Base-by-base conservation (phyloP, 1,140 invertebrate species). In the Melipona quadrifasciata region DNA sequence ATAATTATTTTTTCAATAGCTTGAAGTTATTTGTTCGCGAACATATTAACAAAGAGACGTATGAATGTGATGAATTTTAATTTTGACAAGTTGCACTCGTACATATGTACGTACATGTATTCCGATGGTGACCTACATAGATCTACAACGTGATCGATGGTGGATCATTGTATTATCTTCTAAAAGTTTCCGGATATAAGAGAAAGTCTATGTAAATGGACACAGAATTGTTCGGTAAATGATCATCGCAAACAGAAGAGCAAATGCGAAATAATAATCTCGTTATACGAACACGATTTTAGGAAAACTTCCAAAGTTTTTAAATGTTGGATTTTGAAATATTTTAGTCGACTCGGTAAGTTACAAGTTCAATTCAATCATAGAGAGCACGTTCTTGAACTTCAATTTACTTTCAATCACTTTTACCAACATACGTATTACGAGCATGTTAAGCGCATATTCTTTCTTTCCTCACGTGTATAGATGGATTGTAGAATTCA, bases 141-240 rank as follows among this genome's bases (percentile, higher is more conserved):
- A 57, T 88, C 55, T 58, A 5, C 31, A 47, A 55, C 53, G 71
- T 80, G 77, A 78, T 85, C 79, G 71, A 76, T 79, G 72, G 65
- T 27, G 47, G 21, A 89, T 87, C 68, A 84, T 81, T 73, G 67
- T 79, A 17, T 61, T 77, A 84, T 89, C 80, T 80, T 67, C 57
- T 65, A 51, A 61, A 47, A 27, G 24, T 72, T 89, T 87, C 86
- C 87, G 87, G 88, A 91, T 91, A 90, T 88, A 72, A 72, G 91
- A 91, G 90, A 92, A 92, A 92, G 91, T 83, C 51, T 83, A 8
- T 10, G 39, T 6, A 89, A 80, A 86, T 58, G 80, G 84, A 77
- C 16, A 53, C 67, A 39, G 58, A 27, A 82, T 80, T 47, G 53
- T 82, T 73, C 57, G 67, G 70, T 76, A 61, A 70, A 80, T 73